Evolutionary conservation across 2,113 vertebrate genomes (phyloP).

Genomic region (Sialia sialis): DNA sequence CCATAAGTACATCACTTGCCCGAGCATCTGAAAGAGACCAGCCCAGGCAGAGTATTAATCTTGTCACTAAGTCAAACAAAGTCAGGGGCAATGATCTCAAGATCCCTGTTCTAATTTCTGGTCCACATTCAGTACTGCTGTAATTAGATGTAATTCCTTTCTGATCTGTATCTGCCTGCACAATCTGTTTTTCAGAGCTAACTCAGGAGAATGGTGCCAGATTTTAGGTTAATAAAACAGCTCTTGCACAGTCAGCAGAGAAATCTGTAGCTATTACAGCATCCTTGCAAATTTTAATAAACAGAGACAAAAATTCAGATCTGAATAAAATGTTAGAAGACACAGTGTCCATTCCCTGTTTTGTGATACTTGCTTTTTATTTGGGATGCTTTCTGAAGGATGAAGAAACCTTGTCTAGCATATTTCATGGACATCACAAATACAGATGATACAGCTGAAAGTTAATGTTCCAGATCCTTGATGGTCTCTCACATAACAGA

Average conservation of each 20-base stretch:
- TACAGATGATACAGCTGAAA: not conserved
- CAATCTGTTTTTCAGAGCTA: conserved; percentile 34
- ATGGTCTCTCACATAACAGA: not conserved
- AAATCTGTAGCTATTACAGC: not conserved
- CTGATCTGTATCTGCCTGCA: not conserved
- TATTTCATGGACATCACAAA: not conserved
- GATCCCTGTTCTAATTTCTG: conserved; percentile 22
- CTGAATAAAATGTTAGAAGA: not conserved
- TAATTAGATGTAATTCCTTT: conserved; percentile 36
- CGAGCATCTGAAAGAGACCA: not conserved
- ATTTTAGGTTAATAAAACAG: conserved; percentile 17
- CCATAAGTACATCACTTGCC: not conserved
- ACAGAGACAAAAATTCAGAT: not conserved
- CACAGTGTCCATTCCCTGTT: not conserved
- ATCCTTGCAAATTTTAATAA: not conserved
- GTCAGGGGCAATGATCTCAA: not conserved
- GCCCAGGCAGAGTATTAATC: conserved; percentile 2
- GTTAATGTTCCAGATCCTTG: not conserved
- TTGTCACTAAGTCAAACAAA: conserved; percentile 4
- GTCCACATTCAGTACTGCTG: not conserved
- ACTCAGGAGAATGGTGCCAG: conserved; percentile 2
- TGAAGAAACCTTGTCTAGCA: not conserved
- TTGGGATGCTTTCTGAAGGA: not conserved
- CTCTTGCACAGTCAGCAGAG: not conserved
- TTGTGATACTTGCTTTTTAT: not conserved